Base-by-base conservation (phyloP, 1,140 invertebrate species). In the Atta colombica region DNA sequence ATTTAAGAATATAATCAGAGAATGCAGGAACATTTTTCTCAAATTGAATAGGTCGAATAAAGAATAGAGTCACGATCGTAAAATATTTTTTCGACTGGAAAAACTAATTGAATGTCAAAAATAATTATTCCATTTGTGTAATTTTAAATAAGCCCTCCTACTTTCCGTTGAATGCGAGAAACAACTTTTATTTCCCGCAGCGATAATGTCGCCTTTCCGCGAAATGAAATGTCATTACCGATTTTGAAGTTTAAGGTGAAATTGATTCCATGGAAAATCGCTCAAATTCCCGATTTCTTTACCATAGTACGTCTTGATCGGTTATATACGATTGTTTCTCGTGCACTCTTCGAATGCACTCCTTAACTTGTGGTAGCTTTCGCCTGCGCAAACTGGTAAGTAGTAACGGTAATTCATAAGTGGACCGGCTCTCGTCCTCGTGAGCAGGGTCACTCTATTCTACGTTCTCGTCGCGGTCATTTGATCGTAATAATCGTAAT, bases 401-500 rank as follows among this genome's bases (percentile, higher is more conserved):
- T 84, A 61, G 80, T 84, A 84, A 84, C 80, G 80, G 80, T 75
- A 84, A 84, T 84, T 84, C 69, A 84, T 84, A 84, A 84, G 69
- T 84, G 66, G 80, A n/a, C 69, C 80, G 53, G 31, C 31, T 49
- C 60, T 71, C 28, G 61, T 81, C 66, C 78, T 58, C 78, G 69
- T 61, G 69, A 61, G 69, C 28, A 74, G 80, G 35, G 25, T 49
- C 74, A 77, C 55, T 45, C 55, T 31, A n/a, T 28, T n/a, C 61
- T 69, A 31, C 28, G 35, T 45, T 60, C 66, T 45, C 66, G 78
- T 82, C 78, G 66, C 80, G 69, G 78, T 21, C 74, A 89, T 28
- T 87, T 89, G 86, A 89, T 89, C 75, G 51, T 61, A 74, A 89
- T 77, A 80, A 89, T 89, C 82, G 84, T 86, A 86, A 71, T 87